Percentiles rank a stretch among this genome's conserved stretches.
phyloP scores from a whole-genome alignment of 2,113 vertebrate genomes.

The Peucedramus taeniatus region DNA sequence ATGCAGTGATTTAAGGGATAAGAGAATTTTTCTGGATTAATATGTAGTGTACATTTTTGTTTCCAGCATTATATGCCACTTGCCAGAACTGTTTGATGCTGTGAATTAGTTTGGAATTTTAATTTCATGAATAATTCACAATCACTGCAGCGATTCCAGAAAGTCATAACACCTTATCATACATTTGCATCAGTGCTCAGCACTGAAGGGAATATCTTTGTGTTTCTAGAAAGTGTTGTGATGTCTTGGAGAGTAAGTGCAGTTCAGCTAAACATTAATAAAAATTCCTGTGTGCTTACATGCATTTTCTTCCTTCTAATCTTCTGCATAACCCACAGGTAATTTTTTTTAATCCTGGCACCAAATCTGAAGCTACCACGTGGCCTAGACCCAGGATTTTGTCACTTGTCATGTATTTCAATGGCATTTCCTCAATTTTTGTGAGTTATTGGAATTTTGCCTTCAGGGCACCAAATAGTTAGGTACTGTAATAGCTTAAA shows the following conservation, averaged over 20 bases:
- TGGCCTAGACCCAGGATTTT: not conserved
- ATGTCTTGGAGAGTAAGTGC: not conserved
- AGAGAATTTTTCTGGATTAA: not conserved
- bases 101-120: constrained; percentile 31
- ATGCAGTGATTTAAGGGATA: not conserved
- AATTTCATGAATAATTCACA: constrained; percentile 60
- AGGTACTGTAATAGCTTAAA: not conserved
- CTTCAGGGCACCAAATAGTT: not conserved
- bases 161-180: constrained; percentile 19
- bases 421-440: not conserved
- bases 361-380: not conserved
- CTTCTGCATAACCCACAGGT: not conserved
- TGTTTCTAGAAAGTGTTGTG: constrained; percentile 32
- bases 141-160: constrained; percentile 9
- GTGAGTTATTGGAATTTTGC: not conserved
- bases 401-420: not conserved
- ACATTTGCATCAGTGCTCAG: not conserved
- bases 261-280: not conserved
- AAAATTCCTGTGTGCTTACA: not conserved
- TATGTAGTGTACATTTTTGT: not conserved
- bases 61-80: not conserved
- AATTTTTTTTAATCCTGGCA: not conserved
- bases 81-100: constrained; percentile 23
- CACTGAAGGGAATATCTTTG: not conserved
- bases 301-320: not conserved